Base-by-base conservation (phyloP, 2,113 vertebrate genomes). In the Arothron firmamentum region DNA sequence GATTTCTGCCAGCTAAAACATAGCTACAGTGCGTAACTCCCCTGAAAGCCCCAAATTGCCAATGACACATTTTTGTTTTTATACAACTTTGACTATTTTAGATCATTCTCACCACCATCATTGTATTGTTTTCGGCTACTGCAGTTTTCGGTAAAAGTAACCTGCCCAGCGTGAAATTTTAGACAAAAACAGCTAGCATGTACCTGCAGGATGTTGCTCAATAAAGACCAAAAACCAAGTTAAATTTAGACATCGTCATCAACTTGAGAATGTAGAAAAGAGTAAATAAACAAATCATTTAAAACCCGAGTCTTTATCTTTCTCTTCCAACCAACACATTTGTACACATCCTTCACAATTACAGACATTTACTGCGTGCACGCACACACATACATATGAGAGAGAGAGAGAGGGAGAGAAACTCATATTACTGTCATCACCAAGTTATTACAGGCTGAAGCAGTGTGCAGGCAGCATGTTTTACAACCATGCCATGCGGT, bases 381-480 rank as follows among this genome's bases (percentile, higher is more conserved):
- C 54, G 52, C 38, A 62, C 61, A 52, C 59, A 48, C 51, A 49
- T 56, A 55, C 53, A 59, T 19, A 55, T n/a, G 15, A 47, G 15
- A 47, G 5, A 47, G 15, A 47, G 15, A 47, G 15, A 47, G 15
- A 47, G 5, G 19, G 52, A 67, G 59, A 55, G 13, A 58, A 41
- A 64, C 58, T 75, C 81, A 82, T 79, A 81, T 77, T 79, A 66
- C 79, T 85, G 86, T 88, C 82, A 79, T 75, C 85, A 74, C 75
- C 71, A 71, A 45, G 67, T 80, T 80, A 84, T 84, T 80, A 59
- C 69, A 73, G 59, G 62, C 81, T 65, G 47, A 46, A 76, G 67
- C 72, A 17, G 34, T 67, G 67, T 61, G 67, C 59, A 75, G 57
- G 21, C 69, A 20, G 66, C 61, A 58, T 82, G 81, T 86, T 88